Evolutionary conservation across 1,140 invertebrate species (phyloP).

Genomic region (Pachyrhynchus sulphureomaculatus): DNA sequence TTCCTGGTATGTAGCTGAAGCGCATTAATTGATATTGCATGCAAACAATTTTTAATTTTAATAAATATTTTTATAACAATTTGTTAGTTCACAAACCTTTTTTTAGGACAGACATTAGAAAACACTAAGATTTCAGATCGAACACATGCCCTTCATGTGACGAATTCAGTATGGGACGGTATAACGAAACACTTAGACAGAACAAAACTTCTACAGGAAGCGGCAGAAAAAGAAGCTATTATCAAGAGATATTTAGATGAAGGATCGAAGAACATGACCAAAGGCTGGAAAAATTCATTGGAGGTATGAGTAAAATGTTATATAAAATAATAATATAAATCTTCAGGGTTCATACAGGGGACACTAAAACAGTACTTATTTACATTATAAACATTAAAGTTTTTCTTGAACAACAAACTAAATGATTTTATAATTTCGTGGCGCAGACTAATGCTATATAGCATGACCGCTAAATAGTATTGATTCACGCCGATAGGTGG

Average conservation of each 20-base stretch:
- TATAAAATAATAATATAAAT: not conserved
- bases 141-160: conserved; percentile 38
- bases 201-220: conserved; percentile 35
- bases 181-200: conserved; percentile 40
- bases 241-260: conserved; percentile 38
- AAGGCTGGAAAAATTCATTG: conserved; percentile 41
- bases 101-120: conserved; percentile 34
- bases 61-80: not conserved
- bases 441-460: too few relatives aligned
- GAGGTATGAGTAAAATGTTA: conserved; percentile 27
- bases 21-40: too few relatives aligned
- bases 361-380: too few relatives aligned
- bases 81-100: not conserved
- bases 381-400: too few relatives aligned
- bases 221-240: conserved; percentile 34
- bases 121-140: conserved; percentile 42
- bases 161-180: conserved; percentile 32
- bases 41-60: not conserved
- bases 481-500: too few relatives aligned
- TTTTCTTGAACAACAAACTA: too few relatives aligned
- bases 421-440: too few relatives aligned
- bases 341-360: too few relatives aligned
- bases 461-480: too few relatives aligned
- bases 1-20: conserved; percentile 20
- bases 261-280: conserved; percentile 40